Conservation (phyloP, 2,888 invertebrate species). For the Clanis bilineata region DNA sequence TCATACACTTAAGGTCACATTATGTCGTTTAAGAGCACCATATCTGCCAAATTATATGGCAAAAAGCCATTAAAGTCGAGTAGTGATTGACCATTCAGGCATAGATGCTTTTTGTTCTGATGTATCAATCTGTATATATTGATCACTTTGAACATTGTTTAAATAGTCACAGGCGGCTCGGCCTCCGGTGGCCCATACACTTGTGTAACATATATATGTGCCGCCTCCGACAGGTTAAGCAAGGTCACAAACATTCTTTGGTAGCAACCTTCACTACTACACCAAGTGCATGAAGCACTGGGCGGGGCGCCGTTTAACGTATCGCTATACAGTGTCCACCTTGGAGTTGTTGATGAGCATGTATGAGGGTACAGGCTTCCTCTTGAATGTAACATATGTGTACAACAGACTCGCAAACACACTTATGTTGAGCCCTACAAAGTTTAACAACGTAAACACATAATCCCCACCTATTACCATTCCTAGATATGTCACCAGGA, state of each 20-base stretch:
- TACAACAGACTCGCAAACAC: conserved; percentile 92
- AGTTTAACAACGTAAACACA: conserved; percentile 96
- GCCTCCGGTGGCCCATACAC: no score
- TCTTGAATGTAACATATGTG: conserved; percentile 92
- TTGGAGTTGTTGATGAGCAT: conserved; percentile 55
- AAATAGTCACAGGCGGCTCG: no score
- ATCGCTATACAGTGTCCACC: conserved; percentile 68
- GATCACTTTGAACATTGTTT: no score
- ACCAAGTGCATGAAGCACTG: conserved; percentile 45
- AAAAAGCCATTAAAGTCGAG: no score
- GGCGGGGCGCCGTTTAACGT: conserved; percentile 37
- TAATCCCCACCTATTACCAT: conserved; percentile 99
- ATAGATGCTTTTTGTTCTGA: no score
- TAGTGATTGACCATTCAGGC: no score
- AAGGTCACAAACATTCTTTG: conserved; percentile 42
- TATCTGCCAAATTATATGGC: no score
- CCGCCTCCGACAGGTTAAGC: no score
- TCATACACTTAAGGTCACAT: no score
- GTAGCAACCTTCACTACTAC: conserved; percentile 52
- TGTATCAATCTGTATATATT: no score
- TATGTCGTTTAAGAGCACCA: no score
- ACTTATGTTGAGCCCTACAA: conserved; percentile 97
- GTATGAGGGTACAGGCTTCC: conserved; percentile 72
- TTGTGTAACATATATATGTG: no score
- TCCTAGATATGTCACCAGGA: conserved; percentile 97